Base-by-base conservation (phyloP, 2,797 vertebrate species). In the Percopsis omiscomaycus region DNA sequence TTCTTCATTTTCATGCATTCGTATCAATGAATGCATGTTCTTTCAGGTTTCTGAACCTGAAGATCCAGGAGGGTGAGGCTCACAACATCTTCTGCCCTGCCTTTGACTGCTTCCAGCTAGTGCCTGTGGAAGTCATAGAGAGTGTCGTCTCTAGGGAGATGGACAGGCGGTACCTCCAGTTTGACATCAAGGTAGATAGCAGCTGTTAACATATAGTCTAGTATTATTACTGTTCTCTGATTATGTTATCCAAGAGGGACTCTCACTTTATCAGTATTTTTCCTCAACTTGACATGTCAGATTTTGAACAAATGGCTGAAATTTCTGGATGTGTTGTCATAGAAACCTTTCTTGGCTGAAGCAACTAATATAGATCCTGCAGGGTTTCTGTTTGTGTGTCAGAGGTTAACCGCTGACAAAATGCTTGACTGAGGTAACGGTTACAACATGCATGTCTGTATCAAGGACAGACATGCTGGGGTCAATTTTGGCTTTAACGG, bases 21-120 rank as follows among this genome's bases (percentile, higher is more conserved):
- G 5, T 64, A n/a, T 47, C 13, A 30, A 6, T 66, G 16, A 47
- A 1, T 61, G 1, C 46, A n/a, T 55, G 9, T 29, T 67, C 61
- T 61, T 77, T 68, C 83, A 99, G 98, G 81, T 99, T 98, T 92
- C 91, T 99, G 74, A 99, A 99, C 89, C 82, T 99, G 78, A 99
- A 99, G 92, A 99, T 99, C 88, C 97, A 99, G 80, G 97, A 99
- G 73, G 98, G 98, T 78, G 96, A 99, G 90, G 97, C 98, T 58
- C 97, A 99, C 89, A 99, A 98, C 86, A 99, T 99, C 90, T 97
- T 98, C 85, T 99, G 98, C 82, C 98, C 98, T 44, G 96, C 96
- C 1, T 96, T 94, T 79, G 96, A 98, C 83, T 99, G 98, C 88
- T 99, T 96, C 91, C 97, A 99, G 86, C 93, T 95, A 57, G 98